Conservation (phyloP, 1,140 invertebrate species). For the Eueides isabella region DNA sequence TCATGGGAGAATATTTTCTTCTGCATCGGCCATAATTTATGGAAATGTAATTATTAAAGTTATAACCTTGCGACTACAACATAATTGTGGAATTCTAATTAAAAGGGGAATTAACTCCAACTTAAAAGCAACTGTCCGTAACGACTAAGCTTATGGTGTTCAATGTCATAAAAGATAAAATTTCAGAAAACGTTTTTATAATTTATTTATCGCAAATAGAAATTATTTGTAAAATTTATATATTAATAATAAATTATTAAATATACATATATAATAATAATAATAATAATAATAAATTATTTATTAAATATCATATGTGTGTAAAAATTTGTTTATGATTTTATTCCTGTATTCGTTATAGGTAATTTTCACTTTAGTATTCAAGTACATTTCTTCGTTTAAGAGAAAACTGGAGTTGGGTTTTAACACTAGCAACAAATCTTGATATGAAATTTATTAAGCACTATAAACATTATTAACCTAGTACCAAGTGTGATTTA, state of each 20-base stretch:
- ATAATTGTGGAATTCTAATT: constrained; percentile 11
- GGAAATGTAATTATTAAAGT: background rate
- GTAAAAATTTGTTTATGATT: too few relatives aligned
- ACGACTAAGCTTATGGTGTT: background rate
- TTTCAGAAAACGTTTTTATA: too few relatives aligned
- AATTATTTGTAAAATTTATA: too few relatives aligned
- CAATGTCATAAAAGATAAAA: background rate
- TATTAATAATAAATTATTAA: too few relatives aligned
- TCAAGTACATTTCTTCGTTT: background rate
- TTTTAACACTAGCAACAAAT: constrained; percentile 16
- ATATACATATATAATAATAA: too few relatives aligned
- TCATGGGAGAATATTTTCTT: constrained; percentile 26
- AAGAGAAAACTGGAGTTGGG: constrained; percentile 2
- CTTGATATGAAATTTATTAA: constrained; percentile 30
- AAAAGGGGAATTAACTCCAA: background rate
- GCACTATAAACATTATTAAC: constrained; percentile 18
- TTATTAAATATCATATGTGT: too few relatives aligned
- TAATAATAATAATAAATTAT: too few relatives aligned
- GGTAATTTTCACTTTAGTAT: background rate
- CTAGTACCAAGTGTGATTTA: constrained; percentile 35
- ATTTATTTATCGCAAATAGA: too few relatives aligned
- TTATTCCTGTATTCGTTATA: too few relatives aligned
- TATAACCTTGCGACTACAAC: background rate
- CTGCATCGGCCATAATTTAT: constrained; percentile 6
- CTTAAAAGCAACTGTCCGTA: background rate